phyloP scores from a whole-genome alignment of 2,113 vertebrate genomes.

The Grallaria varia region DNA sequence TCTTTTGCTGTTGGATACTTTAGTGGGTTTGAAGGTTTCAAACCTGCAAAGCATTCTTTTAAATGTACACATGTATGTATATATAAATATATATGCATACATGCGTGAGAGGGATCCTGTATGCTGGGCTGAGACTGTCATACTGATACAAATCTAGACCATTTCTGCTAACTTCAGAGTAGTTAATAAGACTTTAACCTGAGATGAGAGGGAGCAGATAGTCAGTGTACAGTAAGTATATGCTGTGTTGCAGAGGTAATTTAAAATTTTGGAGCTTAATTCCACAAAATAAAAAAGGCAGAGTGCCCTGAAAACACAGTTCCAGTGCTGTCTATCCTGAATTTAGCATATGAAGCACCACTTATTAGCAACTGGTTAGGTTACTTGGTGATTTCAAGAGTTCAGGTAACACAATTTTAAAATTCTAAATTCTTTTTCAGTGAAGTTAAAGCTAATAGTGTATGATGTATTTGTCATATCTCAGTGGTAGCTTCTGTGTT shows the following conservation, averaged over 20 bases:
- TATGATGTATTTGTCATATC: slow-evolving; percentile 70
- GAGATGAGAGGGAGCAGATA: not conserved
- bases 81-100: not conserved
- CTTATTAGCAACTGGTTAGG: not conserved
- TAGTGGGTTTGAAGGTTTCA: not conserved
- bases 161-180: not conserved
- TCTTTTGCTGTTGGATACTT: not conserved
- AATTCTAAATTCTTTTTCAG: slow-evolving; percentile 55
- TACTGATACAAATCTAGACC: not conserved
- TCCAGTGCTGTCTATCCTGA: slow-evolving; percentile 36
- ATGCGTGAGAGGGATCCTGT: not conserved
- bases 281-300: not conserved
- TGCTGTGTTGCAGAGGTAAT: not conserved
- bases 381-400: not conserved
- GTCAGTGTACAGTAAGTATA: not conserved
- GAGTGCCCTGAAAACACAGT: not conserved
- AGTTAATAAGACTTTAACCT: not conserved
- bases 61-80: not conserved
- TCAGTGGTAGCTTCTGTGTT: slow-evolving; percentile 68
- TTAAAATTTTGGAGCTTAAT: not conserved
- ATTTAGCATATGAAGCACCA: not conserved
- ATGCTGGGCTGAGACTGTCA: not conserved
- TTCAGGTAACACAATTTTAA: slow-evolving; percentile 46
- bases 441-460: slow-evolving; percentile 61
- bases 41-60: not conserved